These are phyloP conservation scores for Cylloceria caligata DNA, from an alignment of 2,888 invertebrate species.

Conservation along the genomic window DNA sequence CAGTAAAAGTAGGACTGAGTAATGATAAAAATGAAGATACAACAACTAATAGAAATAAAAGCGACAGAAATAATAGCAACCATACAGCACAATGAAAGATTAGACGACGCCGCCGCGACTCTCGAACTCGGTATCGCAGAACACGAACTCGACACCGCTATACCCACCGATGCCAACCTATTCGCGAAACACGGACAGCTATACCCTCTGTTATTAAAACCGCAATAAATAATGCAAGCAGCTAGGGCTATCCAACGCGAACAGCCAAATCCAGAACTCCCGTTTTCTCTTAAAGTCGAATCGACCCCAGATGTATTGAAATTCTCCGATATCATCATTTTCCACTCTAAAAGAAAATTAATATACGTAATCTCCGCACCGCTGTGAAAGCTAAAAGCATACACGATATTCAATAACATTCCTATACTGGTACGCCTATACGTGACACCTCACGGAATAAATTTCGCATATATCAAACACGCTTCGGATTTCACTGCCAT, in stretches of 20 bases:
- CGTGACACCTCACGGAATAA: no score
- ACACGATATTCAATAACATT: background rate
- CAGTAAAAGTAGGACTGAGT: no score
- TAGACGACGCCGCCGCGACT: conserved; percentile 1
- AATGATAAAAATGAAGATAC: no score
- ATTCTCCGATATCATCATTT: background rate
- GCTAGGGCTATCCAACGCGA: conserved; percentile 1
- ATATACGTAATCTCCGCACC: background rate
- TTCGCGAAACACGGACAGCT: conserved; percentile 12
- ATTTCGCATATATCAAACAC: background rate
- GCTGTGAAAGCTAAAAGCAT: background rate
- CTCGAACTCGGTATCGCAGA: background rate
- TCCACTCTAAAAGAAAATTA: background rate
- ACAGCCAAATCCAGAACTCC: background rate
- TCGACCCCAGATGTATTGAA: background rate
- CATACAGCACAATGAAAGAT: background rate
- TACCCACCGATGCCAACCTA: conserved; percentile 2
- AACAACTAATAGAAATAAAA: no score
- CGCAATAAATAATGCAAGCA: background rate
- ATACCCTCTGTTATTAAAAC: background rate
- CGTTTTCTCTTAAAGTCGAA: background rate
- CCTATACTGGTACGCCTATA: no score
- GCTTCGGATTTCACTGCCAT: background rate
- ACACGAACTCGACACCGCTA: conserved; percentile 2
- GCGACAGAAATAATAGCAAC: no score